A percentile compares a stretch with the other conserved stretches of the same genome.
phyloP scores from a whole-genome alignment of 1,140 invertebrate species.

The Ruditapes philippinarum region DNA sequence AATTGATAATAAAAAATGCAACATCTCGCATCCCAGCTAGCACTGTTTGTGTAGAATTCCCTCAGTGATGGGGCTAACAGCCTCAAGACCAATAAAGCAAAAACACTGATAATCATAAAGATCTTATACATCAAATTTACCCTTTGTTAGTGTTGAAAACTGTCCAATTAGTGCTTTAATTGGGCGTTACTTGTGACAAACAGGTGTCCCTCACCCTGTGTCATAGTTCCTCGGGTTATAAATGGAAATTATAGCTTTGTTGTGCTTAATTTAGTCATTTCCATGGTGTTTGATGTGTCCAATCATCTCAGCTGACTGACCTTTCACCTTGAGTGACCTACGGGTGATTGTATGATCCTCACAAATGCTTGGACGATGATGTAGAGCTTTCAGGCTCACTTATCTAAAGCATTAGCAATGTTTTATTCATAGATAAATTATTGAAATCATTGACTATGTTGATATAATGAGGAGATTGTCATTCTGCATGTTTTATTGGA shows the following conservation, averaged over 20 bases:
- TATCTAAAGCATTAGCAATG: constrained; percentile 14
- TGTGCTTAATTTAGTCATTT: not conserved
- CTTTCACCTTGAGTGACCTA: not conserved
- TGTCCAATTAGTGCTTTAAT: no score
- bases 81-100: no score
- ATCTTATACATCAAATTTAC: no score
- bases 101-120: no score
- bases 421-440: constrained; percentile 19
- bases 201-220: not conserved
- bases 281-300: not conserved
- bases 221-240: not conserved
- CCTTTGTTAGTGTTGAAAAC: no score
- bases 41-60: no score
- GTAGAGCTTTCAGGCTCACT: not conserved
- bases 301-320: not conserved
- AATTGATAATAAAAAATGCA: no score
- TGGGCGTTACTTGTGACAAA: not conserved
- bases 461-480: not conserved
- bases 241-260: constrained; percentile 3
- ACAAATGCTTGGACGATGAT: no score
- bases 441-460: not conserved
- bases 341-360: not conserved
- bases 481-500: no score
- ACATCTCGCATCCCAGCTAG: no score
- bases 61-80: no score